Base-by-base conservation (phyloP, 2,888 invertebrate genomes). In the Cyrtodaria siliqua region DNA sequence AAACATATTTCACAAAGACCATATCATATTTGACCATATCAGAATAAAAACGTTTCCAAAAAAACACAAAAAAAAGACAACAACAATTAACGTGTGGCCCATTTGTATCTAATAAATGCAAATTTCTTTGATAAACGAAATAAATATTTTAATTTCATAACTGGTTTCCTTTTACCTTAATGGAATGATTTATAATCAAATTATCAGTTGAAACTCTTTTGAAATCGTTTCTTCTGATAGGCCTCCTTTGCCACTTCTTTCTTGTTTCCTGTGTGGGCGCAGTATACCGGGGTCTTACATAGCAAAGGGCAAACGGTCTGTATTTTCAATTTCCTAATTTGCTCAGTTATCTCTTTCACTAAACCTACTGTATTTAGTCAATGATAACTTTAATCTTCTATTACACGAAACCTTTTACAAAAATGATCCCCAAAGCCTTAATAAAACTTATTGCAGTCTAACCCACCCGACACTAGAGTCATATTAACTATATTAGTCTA, bases 391-490 rank as follows among this genome's bases (percentile, higher is more conserved):
- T 79, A 68, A 79, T 79, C 75, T 64, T 40, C 61, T 67, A 75
- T 72, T 79, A 79, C 71, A 49, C 60, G 56, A 69, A 72, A 64
- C 56, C 69, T 67, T 64, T 79, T 59, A 67, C 50, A 63, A 40
- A 55, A 74, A 38, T 50, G 59, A 71, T 62, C 76, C 67, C 70
- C 61, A 53, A 71, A 72, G 53, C 63, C 59, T 49, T 26, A 56
- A 76, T 76, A 76, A 70, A 76, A 66, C 71, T 67, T 71, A 71
- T 76, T 76, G 67, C 53, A 23, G 57, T 66, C 59, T 67, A 61
- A 47, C 52, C 67, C 63, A 38, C 57, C 59, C 33, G 27, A 47
- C 61, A 44, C 57, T 40, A 57, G 62, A 57, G 67, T 49, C 67
- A 52, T 67, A 76, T 76, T 70, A 76, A 66, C 26, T 61, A 55